Percentiles rank a stretch among this genome's conserved stretches.
phyloP scores from a whole-genome alignment of 1,140 invertebrate species.

The Homalodisca vitripennis region DNA sequence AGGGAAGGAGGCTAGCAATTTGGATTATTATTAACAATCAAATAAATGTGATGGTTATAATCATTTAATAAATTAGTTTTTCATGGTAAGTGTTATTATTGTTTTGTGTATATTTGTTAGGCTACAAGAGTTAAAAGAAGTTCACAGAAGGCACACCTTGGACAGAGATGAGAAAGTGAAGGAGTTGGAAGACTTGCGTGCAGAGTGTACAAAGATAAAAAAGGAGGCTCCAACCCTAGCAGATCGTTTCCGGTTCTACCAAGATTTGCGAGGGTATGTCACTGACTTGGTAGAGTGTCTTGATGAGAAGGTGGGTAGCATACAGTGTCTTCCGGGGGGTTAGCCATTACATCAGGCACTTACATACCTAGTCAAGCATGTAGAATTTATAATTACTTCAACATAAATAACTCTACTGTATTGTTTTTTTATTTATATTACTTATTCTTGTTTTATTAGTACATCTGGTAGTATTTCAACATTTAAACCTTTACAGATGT shows the following conservation, averaged over 20 bases:
- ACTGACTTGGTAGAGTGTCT: conserved; percentile 96
- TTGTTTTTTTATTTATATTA: no score
- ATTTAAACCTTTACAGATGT: no score
- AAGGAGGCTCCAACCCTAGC: conserved; percentile 66
- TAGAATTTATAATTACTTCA: no score
- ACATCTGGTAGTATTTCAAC: no score
- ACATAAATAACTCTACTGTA: no score
- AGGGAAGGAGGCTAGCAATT: neutral
- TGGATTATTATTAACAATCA: neutral
- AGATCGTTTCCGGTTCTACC: conserved; percentile 86
- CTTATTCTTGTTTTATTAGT: no score
- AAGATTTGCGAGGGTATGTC: conserved; percentile 93
- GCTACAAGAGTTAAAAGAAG: conserved; percentile 57
- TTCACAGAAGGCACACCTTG: conserved; percentile 56
- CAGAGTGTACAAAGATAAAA: conserved; percentile 60
- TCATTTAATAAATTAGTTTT: no score
- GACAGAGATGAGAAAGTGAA: conserved; percentile 54
- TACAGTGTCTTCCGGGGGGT: conserved; percentile 29
- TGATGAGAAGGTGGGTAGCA: conserved; percentile 79
- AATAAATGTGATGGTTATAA: no score
- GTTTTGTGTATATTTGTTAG: conserved; percentile 45
- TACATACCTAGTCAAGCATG: neutral
- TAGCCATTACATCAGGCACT: conserved; percentile 22
- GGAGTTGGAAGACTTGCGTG: conserved; percentile 60
- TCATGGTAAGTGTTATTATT: no score